Percentiles rank a stretch among this genome's conserved stretches.
phyloP scores from a whole-genome alignment of 2,797 vertebrate genomes.

The Cichlasoma orientale region DNA sequence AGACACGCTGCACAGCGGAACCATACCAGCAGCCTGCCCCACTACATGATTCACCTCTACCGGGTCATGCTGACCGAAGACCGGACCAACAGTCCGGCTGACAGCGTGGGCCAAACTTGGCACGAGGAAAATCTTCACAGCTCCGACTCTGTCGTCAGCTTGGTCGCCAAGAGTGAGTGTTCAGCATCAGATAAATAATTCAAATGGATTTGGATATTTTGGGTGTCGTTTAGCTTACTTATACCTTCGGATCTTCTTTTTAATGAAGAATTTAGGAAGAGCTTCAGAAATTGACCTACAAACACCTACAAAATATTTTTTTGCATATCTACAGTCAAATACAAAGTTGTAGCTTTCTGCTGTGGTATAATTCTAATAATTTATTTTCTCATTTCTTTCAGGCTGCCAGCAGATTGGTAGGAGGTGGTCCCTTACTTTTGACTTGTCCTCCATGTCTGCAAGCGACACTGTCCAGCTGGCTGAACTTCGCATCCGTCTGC shows the following conservation, averaged over 20 bases:
- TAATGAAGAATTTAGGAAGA: not conserved
- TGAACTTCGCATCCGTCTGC: conserved; percentile 83
- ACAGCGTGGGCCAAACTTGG: not conserved
- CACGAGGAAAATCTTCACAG: conserved; percentile 73
- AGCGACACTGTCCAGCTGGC: conserved; percentile 81
- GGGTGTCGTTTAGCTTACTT: no score
- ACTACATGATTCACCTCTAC: conserved; percentile 89
- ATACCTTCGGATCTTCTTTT: not conserved
- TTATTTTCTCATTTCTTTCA: conserved; percentile 49
- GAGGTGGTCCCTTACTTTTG: conserved; percentile 86
- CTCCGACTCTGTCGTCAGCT: conserved; percentile 82
- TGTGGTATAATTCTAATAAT: not conserved
- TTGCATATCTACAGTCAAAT: not conserved
- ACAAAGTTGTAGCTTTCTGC: not conserved
- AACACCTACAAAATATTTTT: not conserved
- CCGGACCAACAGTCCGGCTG: conserved; percentile 5
- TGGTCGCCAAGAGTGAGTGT: conserved; percentile 84
- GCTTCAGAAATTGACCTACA: not conserved
- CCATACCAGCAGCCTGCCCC: conserved; percentile 56
- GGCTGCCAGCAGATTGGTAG: conserved; percentile 78
- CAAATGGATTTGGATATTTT: not conserved
- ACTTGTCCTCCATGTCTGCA: conserved; percentile 85
- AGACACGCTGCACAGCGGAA: conserved; percentile 24
- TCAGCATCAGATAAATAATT: not conserved
- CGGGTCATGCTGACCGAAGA: conserved; percentile 73